Base-by-base conservation (phyloP, 2,797 vertebrate genomes). In the Fistularia commersonii region DNA sequence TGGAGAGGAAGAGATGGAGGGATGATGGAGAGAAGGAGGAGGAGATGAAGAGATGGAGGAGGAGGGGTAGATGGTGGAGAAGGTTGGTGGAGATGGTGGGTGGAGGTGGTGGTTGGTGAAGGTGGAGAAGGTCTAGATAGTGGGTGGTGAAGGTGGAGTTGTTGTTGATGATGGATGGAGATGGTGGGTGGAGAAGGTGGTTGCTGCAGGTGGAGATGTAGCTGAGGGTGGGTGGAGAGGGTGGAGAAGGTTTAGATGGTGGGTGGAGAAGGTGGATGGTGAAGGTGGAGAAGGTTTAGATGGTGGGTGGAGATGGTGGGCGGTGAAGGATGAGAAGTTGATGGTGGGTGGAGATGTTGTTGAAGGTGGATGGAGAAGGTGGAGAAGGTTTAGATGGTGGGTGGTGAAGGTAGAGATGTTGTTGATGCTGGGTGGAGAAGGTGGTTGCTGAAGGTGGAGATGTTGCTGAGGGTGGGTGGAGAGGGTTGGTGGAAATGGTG, bases 1-100 rank as follows among this genome's bases (percentile, higher is more conserved):
- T n/a, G 59, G 51, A 41, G 9, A 31, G 1, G 8, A 32, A 53
- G 53, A 51, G 45, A 8, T 13, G 35, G 55, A 65, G n/a, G 36
- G 54, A 72, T 35, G 39, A 46, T 3, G 61, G 47, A 44, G 14
- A 7, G 14, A 9, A 14, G 2, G 42, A 14, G 4, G 3, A 2
- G 15, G 41, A 8, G 41, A 43, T 13, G 42, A 6, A 8, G 12
- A 14, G 9, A 5, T 1, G 38, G 13, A 14, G 41, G 15, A 8
- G 5, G 9, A 8, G 9, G 7, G 41, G 13, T 14, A 10, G 42
- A 15, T 15, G 41, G 12, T 5, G 38, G 38, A 10, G 9, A 3
- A 10, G 14, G 42, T 3, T 1, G 14, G 1, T 2, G 14, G 2
- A 5, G 12, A 15, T 9, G 12, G 14, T 15, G 42, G 42, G 4